A percentile compares a stretch with the other conserved stretches of the same genome.
These are phyloP conservation scores for Lethenteron reissneri DNA, from an alignment of 2,113 vertebrate genomes.

Conservation along the genomic window DNA sequence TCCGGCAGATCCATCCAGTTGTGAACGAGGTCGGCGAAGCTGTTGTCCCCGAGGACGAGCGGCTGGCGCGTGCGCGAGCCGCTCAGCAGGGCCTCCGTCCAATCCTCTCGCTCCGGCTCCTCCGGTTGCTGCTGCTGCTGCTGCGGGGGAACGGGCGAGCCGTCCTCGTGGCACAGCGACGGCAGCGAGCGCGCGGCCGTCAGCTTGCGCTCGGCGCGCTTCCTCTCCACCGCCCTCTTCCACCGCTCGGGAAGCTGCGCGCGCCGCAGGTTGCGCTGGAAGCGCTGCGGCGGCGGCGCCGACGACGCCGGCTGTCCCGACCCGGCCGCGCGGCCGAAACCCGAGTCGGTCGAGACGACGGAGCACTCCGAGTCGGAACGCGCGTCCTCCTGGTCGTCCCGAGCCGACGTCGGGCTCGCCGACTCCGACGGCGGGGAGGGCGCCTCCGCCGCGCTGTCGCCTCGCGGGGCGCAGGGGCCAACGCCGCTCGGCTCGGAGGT, in stretches of 20 bases:
- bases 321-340: too few species aligned
- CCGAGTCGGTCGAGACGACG: too few species aligned
- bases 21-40: slow-evolving; percentile 83
- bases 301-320: too few species aligned
- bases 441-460: slow-evolving; percentile 37
- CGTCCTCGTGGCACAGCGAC: slow-evolving; percentile 33
- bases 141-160: slow-evolving; percentile 28
- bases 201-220: slow-evolving; percentile 19
- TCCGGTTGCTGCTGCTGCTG: slow-evolving; percentile 29
- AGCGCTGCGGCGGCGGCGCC: too few species aligned
- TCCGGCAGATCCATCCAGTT: slow-evolving; percentile 98
- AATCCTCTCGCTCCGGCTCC: slow-evolving; percentile 38
- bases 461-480: slow-evolving; percentile 19
- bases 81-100: slow-evolving; percentile 62
- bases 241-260: too few species aligned
- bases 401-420: slow-evolving; percentile 64
- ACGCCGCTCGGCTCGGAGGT: slow-evolving; percentile 27
- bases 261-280: too few species aligned
- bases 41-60: slow-evolving; percentile 77
- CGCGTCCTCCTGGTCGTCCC: slow-evolving; percentile 47
- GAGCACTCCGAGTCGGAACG: slow-evolving; percentile 10
- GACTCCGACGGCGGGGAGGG: slow-evolving; percentile 69
- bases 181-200: slow-evolving; percentile 10
- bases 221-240: too few species aligned
- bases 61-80: slow-evolving; percentile 75